Evolutionary conservation across 2,797 vertebrate genomes (phyloP).

Genomic region (Thripadectes ignobilis): DNA sequence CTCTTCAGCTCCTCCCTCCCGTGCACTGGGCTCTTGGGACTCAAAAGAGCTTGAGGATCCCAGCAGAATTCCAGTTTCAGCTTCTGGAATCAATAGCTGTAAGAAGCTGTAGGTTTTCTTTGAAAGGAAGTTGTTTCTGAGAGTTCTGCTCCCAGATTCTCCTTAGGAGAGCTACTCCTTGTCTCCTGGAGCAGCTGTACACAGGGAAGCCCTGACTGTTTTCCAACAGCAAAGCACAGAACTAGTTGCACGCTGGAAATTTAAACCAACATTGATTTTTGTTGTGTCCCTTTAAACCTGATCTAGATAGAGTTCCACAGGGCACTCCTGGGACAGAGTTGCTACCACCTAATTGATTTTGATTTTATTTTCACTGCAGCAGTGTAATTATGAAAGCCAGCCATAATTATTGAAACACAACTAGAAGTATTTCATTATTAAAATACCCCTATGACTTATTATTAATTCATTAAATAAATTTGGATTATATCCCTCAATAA

Average conservation of each 20-base stretch:
- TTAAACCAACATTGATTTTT: slow-evolving; percentile 17
- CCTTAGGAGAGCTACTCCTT: background rate
- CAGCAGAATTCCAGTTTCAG: background rate
- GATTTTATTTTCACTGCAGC: slow-evolving; percentile 67
- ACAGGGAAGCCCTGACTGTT: background rate
- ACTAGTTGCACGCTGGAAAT: background rate
- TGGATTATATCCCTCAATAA: slow-evolving; percentile 85
- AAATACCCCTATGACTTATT: slow-evolving; percentile 84
- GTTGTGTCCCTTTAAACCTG: background rate
- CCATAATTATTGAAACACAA: slow-evolving; percentile 88
- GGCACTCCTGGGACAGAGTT: slow-evolving; percentile 24
- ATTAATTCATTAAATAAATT: slow-evolving; percentile 92
- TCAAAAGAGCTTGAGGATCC: background rate
- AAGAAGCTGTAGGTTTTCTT: background rate
- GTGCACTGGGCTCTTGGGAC: accelerated
- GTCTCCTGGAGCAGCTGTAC: background rate
- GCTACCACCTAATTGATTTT: slow-evolving; percentile 65
- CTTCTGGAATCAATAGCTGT: background rate
- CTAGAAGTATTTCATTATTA: slow-evolving; percentile 90
- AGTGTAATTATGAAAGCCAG: slow-evolving; percentile 87
- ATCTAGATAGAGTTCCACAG: background rate
- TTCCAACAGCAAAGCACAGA: accelerated
- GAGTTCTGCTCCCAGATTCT: background rate
- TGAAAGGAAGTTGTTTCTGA: background rate
- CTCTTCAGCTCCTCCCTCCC: background rate